Base-by-base conservation (phyloP, 2,113 vertebrate genomes). In the Todiramphus chloris region DNA sequence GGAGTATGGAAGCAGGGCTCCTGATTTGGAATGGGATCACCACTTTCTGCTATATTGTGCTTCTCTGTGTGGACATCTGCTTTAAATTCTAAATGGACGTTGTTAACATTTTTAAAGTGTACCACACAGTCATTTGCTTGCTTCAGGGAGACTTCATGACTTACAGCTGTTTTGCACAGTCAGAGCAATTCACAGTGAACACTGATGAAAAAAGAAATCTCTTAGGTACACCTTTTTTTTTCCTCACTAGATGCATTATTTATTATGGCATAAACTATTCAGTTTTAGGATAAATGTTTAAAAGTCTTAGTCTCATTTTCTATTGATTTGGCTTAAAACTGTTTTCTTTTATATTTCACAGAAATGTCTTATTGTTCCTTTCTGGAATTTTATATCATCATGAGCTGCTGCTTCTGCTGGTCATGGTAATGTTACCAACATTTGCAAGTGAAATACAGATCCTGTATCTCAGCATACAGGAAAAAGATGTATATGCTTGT, bases 101-200 rank as follows among this genome's bases (percentile, higher is more conserved):
- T 72, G 75, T 73, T 77, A 83, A 63, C 50, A 70, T 90, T 94
- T 95, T 74, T 44, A 82, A 95, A 87, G 62, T 55, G 50, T 75
- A 80, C 83, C 62, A 31, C 59, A 63, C 64, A 74, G 46, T 72
- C 74, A 92, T 89, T 87, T 94, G 83, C 88, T 83, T 92, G 83
- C 93, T 95, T 92, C 74, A 94, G 90, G 83, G 28, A 78, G 48
- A 43, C 68, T 90, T 72, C 14, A 24, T 35, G 55, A 68, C 72
- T 96, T 58, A 70, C 15, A 93, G 90, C 58, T 89, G 60, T 94
- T 97, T 94, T 93, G 74, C 83, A 76, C 63, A 96, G 79, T 94
- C 73, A 89, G 93, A 68, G 41, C 53, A 90, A 89, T 86, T 93
- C 77, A 84, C 24, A 85, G 56, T 60, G 33, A 94, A 82, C 59